Evolutionary conservation across 2,113 vertebrate species (phyloP).

Genomic region (Esox niger): DNA sequence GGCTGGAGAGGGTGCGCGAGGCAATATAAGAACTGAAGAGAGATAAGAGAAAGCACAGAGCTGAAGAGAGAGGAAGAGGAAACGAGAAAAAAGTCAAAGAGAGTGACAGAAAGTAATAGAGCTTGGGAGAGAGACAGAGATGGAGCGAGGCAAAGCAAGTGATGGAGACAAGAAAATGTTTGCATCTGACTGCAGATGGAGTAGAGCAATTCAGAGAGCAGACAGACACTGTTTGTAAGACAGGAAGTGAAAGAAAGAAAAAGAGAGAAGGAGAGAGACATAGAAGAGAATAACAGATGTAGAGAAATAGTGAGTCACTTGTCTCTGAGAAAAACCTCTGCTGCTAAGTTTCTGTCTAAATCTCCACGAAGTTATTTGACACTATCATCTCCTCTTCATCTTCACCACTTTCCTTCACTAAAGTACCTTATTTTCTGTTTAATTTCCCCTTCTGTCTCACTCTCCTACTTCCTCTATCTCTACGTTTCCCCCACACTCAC

Average conservation of each 20-base stretch:
- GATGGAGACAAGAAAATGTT: slow-evolving; percentile 22
- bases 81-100: slow-evolving; percentile 15
- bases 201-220: slow-evolving; percentile 11
- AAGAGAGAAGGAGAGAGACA: background rate
- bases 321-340: background rate
- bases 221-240: slow-evolving; percentile 5
- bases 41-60: slow-evolving; percentile 1
- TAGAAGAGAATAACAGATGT: background rate
- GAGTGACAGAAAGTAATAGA: background rate
- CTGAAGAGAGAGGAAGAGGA: slow-evolving; percentile 8
- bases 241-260: background rate
- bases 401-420: background rate
- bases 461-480: slow-evolving; percentile 18
- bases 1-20: slow-evolving; percentile 4
- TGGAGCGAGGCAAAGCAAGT: background rate
- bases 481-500: slow-evolving; percentile 2
- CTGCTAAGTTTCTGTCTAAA: background rate
- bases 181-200: slow-evolving; percentile 19
- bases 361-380: background rate
- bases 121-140: slow-evolving; percentile 3
- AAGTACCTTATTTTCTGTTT: background rate
- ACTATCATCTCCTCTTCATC: background rate
- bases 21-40: background rate
- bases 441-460: slow-evolving; percentile 19
- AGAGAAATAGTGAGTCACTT: slow-evolving; percentile 6